phyloP scores from a whole-genome alignment of 2,888 invertebrate genomes.

The Neoaliturus tenellus region DNA sequence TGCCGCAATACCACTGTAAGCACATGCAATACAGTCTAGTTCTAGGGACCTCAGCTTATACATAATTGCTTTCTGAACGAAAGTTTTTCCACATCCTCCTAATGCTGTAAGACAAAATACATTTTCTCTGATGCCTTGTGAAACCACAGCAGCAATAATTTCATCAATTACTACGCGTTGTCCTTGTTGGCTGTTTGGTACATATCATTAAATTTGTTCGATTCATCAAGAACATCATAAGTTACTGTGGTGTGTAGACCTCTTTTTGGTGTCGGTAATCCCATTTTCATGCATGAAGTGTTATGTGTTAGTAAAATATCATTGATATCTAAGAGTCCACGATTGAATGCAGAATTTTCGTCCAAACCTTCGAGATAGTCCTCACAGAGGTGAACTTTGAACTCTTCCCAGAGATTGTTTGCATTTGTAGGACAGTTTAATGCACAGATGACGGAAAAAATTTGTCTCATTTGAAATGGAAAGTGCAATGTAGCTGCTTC shows the following conservation, averaged over 20 bases:
- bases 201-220: not conserved
- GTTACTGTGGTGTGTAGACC: not conserved
- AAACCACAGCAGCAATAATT: not conserved
- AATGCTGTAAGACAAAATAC: conserved; percentile 20
- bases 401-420: conserved; percentile 37
- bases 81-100: conserved; percentile 34
- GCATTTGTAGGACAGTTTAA: conserved; percentile 20
- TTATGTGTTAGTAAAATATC: conserved; percentile 36
- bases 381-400: conserved; percentile 23
- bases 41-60: conserved; percentile 11
- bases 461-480: not conserved
- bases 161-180: not conserved
- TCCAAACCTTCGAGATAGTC: not conserved
- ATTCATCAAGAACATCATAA: not conserved
- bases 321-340: conserved; percentile 12
- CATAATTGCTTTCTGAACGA: conserved; percentile 34
- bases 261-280: not conserved
- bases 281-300: conserved; percentile 4
- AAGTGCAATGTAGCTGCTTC: no score
- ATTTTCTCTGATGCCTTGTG: not conserved
- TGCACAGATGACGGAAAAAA: conserved; percentile 34
- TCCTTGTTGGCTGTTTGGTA: conserved; percentile 8
- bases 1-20: conserved; percentile 46
- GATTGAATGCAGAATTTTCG: not conserved
- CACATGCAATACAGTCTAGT: not conserved